A percentile compares a stretch with the other conserved stretches of the same genome.
Conservation (phyloP, 53 echinoderm and acorn worm genomes). For the Holothuria leucospilota region DNA sequence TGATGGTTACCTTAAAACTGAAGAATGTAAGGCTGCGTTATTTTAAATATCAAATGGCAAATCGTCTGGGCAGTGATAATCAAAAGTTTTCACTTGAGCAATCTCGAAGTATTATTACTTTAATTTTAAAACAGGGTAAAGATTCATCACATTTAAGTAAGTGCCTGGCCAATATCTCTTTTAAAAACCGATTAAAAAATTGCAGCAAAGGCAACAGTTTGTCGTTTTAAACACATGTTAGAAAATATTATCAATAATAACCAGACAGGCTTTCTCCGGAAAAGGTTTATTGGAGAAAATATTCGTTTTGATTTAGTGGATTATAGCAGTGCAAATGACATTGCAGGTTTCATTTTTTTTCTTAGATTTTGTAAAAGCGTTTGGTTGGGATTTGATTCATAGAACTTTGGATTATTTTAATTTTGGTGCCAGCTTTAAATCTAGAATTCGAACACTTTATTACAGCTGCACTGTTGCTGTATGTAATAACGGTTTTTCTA, state of each 20-base stretch:
- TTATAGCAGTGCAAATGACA: neutral
- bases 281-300: no score
- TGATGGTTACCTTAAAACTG: no score
- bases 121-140: neutral
- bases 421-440: no score
- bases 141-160: neutral
- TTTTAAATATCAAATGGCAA: no score
- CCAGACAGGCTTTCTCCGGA: no score
- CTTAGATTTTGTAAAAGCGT: conserved; percentile 56
- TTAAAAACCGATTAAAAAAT: neutral
- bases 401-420: no score
- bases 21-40: no score
- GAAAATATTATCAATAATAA: neutral
- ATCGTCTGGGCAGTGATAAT: no score
- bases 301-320: conserved; percentile 41
- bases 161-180: neutral
- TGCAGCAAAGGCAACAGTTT: neutral
- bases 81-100: no score
- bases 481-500: conserved; percentile 19
- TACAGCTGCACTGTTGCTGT: neutral
- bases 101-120: no score
- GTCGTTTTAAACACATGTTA: neutral
- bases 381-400: no score
- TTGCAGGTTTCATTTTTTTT: conserved; percentile 37
- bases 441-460: neutral